phyloP scores from a whole-genome alignment of 2,113 vertebrate species.

The Suncus etruscus region DNA sequence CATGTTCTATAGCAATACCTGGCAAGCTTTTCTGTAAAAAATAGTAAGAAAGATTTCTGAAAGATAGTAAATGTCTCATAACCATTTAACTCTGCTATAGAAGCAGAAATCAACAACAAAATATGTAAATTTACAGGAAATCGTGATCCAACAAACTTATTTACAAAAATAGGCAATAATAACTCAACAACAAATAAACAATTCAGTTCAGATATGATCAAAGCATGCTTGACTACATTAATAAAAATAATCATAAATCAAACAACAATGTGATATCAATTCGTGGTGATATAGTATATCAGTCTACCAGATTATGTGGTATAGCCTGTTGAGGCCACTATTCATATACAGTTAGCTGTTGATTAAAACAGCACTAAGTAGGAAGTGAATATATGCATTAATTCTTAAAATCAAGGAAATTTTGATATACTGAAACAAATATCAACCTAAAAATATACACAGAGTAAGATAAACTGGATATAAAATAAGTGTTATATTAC shows the following conservation, averaged over 20 bases:
- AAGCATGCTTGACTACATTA: not conserved
- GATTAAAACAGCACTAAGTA: not conserved
- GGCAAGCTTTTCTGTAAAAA: not conserved
- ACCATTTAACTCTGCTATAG: not conserved
- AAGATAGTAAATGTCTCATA: not conserved
- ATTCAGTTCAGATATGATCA: not conserved
- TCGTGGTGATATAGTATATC: not conserved
- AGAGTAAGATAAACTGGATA: not conserved
- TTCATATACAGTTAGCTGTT: not conserved
- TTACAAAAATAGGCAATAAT: conserved; percentile 13
- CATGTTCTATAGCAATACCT: not conserved
- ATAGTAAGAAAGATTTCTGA: not conserved
- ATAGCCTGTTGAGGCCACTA: not conserved
- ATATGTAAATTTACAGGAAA: not conserved
- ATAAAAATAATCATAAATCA: not conserved
- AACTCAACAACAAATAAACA: not conserved
- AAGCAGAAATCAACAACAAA: not conserved
- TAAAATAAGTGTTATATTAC: not conserved
- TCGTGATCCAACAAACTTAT: not conserved
- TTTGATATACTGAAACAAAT: not conserved
- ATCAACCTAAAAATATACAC: not conserved
- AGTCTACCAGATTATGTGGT: not conserved
- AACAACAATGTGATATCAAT: not conserved
- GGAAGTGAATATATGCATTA: not conserved
- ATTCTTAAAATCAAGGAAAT: not conserved